phyloP scores from a whole-genome alignment of 2,113 vertebrate species.

The Brachyistius frenatus region DNA sequence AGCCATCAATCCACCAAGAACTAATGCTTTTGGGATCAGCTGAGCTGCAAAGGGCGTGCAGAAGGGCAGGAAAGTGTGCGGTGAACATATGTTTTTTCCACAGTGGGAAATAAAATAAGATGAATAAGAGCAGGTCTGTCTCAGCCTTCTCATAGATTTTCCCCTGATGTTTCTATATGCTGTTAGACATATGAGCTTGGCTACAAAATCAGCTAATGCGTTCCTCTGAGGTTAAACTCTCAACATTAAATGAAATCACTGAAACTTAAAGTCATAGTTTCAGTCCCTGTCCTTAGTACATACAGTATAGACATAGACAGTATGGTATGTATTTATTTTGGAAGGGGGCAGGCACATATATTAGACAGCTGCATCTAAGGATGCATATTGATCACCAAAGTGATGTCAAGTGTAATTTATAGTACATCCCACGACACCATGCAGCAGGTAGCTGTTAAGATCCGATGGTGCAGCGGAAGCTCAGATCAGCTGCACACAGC shows the following conservation, averaged over 20 bases:
- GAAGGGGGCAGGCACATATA: conserved; percentile 7
- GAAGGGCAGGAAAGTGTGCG: conserved; percentile 15
- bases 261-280: conserved; percentile 34
- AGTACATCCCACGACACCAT: conserved; percentile 11
- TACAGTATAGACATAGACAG: background rate
- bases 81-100: conserved; percentile 32
- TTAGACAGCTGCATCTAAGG: conserved; percentile 3
- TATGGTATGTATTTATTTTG: conserved; percentile 6
- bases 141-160: conserved; percentile 28
- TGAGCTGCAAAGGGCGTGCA: conserved; percentile 27
- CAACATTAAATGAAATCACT: conserved; percentile 19
- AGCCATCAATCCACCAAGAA: conserved; percentile 77
- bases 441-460: conserved; percentile 41
- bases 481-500: conserved; percentile 42
- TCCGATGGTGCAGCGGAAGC: conserved; percentile 15
- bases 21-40: conserved; percentile 71
- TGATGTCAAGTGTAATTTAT: conserved; percentile 25
- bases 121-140: conserved; percentile 25
- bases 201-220: conserved; percentile 45
- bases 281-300: background rate
- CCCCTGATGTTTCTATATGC: conserved; percentile 38
- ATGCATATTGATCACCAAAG: conserved; percentile 11
- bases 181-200: conserved; percentile 25
- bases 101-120: conserved; percentile 55
- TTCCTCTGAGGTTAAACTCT: conserved; percentile 16